Evolutionary conservation across 1,140 invertebrate species (phyloP), one percentile per base, ranked within the genome.

Genomic region (Pachypeltis micranthus): DNA sequence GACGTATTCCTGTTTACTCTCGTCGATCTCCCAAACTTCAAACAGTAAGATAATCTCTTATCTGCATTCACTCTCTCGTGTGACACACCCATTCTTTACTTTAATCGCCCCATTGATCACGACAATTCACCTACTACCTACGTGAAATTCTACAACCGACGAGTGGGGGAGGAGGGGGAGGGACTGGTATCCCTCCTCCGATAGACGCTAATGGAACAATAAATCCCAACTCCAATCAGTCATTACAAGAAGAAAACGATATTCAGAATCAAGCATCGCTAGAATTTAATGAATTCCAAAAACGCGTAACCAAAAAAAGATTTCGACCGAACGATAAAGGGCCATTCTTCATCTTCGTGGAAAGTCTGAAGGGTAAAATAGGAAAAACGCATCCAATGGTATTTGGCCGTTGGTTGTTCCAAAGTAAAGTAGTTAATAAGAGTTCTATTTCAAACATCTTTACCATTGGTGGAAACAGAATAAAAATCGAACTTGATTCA

Each of bases 351-450:
- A 25, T 56, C 16, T 56, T 56, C 16, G 54, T 56, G 2, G 54
- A 56, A 56, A 25, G 54, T 2, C 21, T 7, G 1, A 25, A 56
- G 14, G 26, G 26, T 2, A 56, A 56, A 21, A 24, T 56, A 2
- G 54, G 54, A 26, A 56, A 56, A 24, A 25, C 54, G 1, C 54
- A 56, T 25, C 54, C 54, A 25, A 56, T 56, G 54, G 4, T 56
- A 2, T 24, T 56, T 56, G 54, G 54, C 2, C 21, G 25, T 24
- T 56, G 54, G 54, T 26, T 56, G 23, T 56, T 56, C 16, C 19
- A 56, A 24, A 25, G 25, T 24, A 3, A 3, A 2, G 25, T 24
- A 2, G 2, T 56, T 2, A 56, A 56, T 21, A 56, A 56, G 19
- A 21, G 26, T 24, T 56, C 54, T 25, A 26, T 56, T 25, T 24